Base-by-base conservation (phyloP, 2,888 invertebrate species). In the Sphaerophoria rueppellii region DNA sequence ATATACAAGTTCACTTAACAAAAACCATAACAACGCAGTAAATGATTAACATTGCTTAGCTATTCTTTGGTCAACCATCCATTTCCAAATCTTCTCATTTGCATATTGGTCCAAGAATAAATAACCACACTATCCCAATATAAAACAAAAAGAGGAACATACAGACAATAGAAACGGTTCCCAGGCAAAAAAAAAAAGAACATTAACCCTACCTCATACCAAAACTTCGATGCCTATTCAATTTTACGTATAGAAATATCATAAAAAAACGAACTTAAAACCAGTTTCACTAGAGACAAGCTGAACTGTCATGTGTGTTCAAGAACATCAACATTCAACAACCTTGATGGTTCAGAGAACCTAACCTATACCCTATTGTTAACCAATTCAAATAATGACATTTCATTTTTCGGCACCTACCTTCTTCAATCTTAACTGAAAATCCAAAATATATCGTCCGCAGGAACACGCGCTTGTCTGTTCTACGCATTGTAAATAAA, bases 201-300 rank as follows among this genome's bases (percentile, higher is more conserved):
- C 35, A 16, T 14, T 58, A 76, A 82, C 48, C 74, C 79, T 83
- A 75, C 79, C 83, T 71, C 65, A 79, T 79, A 79, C 35, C 55
- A 83, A 75, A 75, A 58, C 5, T 6, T 35, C 74, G 73, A 79
- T 58, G 50, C 83, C 65, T 63, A 46, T 48, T 63, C 24, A 32
- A 37, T 7, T 55, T 9, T 46, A 24, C 24, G 11, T 50, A 50
- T 11, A 48, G 16, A 35, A 37, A 0, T 37, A 65, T 37, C 35
- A 24, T 6, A 9, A 14, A 12, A 12, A 65, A 12, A 40, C 16
- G 11, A 12, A 60, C 6, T 43, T 32, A 60, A 60, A 60, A 60
- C 60, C 6, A 12, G 60, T 60, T 60, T 60, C 43, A 58, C 35
- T 9, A 43, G 11, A 6, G 4, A 9, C 37, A 0, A 54, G 4